Base-by-base conservation (phyloP, 2,888 invertebrate genomes). In the Rotaria socialis region DNA sequence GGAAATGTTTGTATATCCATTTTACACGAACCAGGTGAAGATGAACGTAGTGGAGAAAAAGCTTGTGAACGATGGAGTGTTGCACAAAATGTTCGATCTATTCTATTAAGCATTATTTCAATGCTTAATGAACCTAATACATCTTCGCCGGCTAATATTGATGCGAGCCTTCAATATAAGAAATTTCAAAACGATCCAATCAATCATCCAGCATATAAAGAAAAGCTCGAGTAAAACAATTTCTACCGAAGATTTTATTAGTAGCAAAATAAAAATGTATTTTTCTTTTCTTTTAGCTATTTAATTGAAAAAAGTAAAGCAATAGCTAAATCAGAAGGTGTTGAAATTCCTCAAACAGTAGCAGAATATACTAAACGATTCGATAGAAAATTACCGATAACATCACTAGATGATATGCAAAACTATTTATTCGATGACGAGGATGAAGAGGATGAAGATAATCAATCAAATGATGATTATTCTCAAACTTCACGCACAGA, bases 41-140 rank as follows among this genome's bases (percentile, higher is more conserved):
- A 80, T 75, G 75, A 75, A 75, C 75, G 43, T 22, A 43, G 43
- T 41, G 75, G 75, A 24, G 75, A 75, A 43, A 19, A 75, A 75
- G 75, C 75, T 8, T 75, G 75, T 75, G 75, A 75, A 75, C 41
- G 75, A 75, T 75, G 75, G 75, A 75, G 75, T 75, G 75, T n/a
- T 24, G 75, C 11, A 24, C 75, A 75, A 47, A 75, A 75, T 75
- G 75, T 75, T 75, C 75, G 75, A 47, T 75, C 75, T 75, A 75
- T 75, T 47, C 47, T 75, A 41, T 75, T 75, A 75, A 43, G 43
- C 10, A 75, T 75, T 24, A 75, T 75, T 4, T 75, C 75, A 43
- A 75, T 80, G 80, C n/a, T 80, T 5, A 80, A n/a, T 47, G 43
- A 80, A 80, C 80, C 80, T 4, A 80, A 80, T 47, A 80, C n/a